Evolutionary conservation across 2,113 vertebrate genomes (phyloP).

Genomic region (Aegotheles bennettii): DNA sequence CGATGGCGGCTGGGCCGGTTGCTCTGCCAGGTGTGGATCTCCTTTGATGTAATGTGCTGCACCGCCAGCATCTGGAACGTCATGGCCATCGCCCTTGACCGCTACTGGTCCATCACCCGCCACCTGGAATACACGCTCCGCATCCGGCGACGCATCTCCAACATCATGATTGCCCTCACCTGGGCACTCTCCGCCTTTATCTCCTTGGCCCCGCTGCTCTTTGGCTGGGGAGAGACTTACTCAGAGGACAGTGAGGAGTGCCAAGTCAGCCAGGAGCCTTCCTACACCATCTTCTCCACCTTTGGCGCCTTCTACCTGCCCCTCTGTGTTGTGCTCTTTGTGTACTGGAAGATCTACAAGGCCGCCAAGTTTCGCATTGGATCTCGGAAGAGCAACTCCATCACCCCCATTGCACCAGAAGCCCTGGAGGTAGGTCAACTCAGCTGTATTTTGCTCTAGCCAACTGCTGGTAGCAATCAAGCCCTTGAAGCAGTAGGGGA

Average conservation of each 20-base stretch:
- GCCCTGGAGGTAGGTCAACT: conserved; percentile 75
- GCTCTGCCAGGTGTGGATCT: conserved; percentile 93
- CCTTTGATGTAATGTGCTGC: conserved; percentile 93
- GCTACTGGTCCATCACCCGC: conserved; percentile 96
- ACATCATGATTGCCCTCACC: conserved; percentile 89
- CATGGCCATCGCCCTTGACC: conserved; percentile 92
- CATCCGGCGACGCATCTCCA: conserved; percentile 85
- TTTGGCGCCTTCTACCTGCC: conserved; percentile 95
- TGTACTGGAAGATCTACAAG: conserved; percentile 99
- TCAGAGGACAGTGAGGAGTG: conserved; percentile 82
- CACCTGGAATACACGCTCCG: conserved; percentile 92
- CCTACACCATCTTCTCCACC: conserved; percentile 94
- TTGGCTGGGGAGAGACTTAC: conserved; percentile 94
- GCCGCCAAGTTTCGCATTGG: conserved; percentile 90
- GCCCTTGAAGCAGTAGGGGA: not conserved
- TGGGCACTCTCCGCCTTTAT: conserved; percentile 91
- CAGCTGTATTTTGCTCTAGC: not conserved
- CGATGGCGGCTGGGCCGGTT: conserved; percentile 87
- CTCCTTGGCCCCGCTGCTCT: conserved; percentile 88
- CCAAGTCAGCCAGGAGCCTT: conserved; percentile 91
- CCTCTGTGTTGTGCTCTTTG: conserved; percentile 93
- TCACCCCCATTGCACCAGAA: conserved; percentile 82
- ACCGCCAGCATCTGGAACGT: conserved; percentile 99
- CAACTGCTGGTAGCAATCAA: not conserved
- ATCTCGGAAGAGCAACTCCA: conserved; percentile 85